Evolutionary conservation across 2,888 invertebrate genomes (phyloP), one percentile per base, ranked within the genome.

Genomic region (Bombylius major): DNA sequence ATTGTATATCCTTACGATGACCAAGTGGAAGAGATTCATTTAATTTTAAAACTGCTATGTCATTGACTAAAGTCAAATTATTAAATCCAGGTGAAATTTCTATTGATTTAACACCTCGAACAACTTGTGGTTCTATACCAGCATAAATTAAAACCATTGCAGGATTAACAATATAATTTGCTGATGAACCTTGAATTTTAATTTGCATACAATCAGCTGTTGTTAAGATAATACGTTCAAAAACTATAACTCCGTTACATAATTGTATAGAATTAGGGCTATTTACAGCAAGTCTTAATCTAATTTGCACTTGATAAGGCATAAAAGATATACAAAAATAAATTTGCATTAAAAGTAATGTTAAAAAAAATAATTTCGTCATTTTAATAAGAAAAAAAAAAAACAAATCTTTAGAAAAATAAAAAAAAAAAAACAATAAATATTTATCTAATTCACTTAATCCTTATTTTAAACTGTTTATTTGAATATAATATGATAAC

Each of bases 221-320:
- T 5, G 67, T 66, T 32, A 66, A 34, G 36, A 68, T 62, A 9
- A 66, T 50, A 44, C 61, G 61, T 53, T 64, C 65, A n/a, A 63
- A 63, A 1, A 67, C 59, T 42, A 67, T 64, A 6, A 53, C 59
- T 13, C 66, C 67, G 56, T 65, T 66, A 49, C 67, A 66, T 23
- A 62, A 34, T 53, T 65, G 65, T 48, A 60, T 50, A 1, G 61
- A 61, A 8, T 49, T 13, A 13, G 23, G 7, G 32, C 58, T 51
- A 47, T 50, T 59, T 6, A 55, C 54, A 1, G 59, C 58, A 31
- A 58, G 54, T 36, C 63, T 60, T 6, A 61, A 50, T 58, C 61
- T 56, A 12, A 67, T 51, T 14, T 62, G 60, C 5, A 65, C 65
- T 54, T 66, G 66, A 58, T 67, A 67, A 0, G 58, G 48, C 9